Evolutionary conservation across 2,797 vertebrate genomes (phyloP).

Genomic region (Hirundo rustica): DNA sequence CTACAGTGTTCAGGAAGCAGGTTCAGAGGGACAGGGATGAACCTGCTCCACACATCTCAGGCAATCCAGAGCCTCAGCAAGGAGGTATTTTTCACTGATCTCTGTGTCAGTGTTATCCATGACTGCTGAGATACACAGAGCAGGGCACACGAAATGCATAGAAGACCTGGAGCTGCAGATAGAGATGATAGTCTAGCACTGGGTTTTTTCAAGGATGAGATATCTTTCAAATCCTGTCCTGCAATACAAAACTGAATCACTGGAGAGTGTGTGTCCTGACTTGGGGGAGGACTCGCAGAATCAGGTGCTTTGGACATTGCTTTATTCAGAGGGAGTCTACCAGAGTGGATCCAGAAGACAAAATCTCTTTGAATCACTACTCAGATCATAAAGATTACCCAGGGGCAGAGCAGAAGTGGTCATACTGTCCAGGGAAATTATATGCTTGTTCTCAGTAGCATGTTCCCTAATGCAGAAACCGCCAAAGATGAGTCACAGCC

Average conservation of each 20-base stretch:
- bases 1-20: not conserved
- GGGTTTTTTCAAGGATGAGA: not conserved
- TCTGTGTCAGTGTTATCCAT: not conserved
- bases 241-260: not conserved
- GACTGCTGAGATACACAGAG: not conserved
- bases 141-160: not conserved
- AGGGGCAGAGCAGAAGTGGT: not conserved
- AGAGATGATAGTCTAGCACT: not conserved
- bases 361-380: not conserved
- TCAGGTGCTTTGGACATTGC: not conserved
- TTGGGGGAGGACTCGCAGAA: fast-evolving
- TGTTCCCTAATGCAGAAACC: not conserved
- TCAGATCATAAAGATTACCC: not conserved
- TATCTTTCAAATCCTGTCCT: not conserved
- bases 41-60: not conserved
- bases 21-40: not conserved
- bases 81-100: not conserved
- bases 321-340: not conserved
- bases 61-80: not conserved
- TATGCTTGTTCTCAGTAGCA: not conserved
- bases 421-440: not conserved
- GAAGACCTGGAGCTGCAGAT: not conserved
- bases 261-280: not conserved
- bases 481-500: not conserved
- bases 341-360: not conserved